phyloP scores from a whole-genome alignment of 2,113 vertebrate species.

The Eptesicus fuscus region DNA sequence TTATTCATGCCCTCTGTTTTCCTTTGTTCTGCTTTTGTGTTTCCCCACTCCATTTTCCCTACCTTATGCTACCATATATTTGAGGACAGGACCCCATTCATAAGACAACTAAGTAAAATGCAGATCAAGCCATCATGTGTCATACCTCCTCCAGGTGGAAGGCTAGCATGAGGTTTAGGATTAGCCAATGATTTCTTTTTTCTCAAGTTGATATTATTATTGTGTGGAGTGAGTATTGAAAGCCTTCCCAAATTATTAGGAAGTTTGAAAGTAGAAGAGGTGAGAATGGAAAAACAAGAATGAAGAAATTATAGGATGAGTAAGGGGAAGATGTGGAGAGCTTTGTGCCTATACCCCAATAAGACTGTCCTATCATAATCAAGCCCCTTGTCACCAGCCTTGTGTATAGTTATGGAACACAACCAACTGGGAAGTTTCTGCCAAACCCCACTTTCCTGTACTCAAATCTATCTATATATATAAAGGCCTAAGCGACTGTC shows the following conservation, averaged over 20 bases:
- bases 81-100: neutral
- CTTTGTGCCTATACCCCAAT: neutral
- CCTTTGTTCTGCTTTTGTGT: neutral
- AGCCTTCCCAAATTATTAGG: neutral
- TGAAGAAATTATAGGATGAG: neutral
- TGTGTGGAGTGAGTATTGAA: neutral
- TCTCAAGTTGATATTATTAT: neutral
- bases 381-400: neutral
- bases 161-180: neutral
- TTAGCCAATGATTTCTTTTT: neutral
- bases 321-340: neutral
- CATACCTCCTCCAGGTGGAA: neutral
- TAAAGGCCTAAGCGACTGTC: too few species aligned
- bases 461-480: neutral
- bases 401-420: neutral
- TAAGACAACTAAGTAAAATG: neutral
- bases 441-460: neutral
- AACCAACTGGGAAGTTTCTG: neutral
- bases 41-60: neutral
- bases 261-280: neutral
- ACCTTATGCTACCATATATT: neutral
- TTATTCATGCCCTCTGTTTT: neutral
- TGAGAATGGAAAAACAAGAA: neutral
- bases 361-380: neutral
- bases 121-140: fast-evolving